Conservation (phyloP, 2,888 invertebrate genomes). For the Argyresthia goedartella region DNA sequence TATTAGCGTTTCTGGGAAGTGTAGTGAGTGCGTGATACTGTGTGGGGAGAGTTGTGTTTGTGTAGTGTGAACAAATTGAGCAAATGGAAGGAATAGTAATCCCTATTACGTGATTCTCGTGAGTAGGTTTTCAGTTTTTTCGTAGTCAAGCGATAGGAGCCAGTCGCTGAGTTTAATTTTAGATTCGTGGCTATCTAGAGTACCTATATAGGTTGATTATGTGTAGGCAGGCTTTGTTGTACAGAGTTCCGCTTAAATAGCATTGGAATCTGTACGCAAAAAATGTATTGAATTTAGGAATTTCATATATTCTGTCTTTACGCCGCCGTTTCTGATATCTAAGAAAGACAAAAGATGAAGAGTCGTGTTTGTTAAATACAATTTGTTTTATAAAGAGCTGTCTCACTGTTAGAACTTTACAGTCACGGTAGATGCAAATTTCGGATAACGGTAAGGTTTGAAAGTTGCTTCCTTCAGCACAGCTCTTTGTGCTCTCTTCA, state of each 20-base stretch:
- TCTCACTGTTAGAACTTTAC: too few relatives aligned
- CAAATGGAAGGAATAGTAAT: not conserved
- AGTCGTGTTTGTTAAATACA: not conserved
- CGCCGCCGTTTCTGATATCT: not conserved
- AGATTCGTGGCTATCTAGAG: not conserved
- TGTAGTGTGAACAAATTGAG: too few relatives aligned
- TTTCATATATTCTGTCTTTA: too few relatives aligned
- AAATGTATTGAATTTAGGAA: too few relatives aligned
- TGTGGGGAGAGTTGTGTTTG: too few relatives aligned
- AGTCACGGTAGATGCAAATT: too few relatives aligned
- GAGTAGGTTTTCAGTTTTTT: not conserved
- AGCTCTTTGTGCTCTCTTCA: not conserved
- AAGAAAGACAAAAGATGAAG: not conserved
- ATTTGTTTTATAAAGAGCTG: too few relatives aligned
- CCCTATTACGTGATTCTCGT: not conserved
- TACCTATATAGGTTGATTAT: not conserved
- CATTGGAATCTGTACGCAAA: too few relatives aligned
- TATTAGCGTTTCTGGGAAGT: not conserved
- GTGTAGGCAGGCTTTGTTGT: too few relatives aligned
- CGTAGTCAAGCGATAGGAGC: not conserved
- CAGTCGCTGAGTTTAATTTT: not conserved
- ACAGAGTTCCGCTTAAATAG: too few relatives aligned
- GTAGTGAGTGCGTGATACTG: not conserved
- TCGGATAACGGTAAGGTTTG: not conserved
- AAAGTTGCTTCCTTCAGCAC: not conserved